These are phyloP conservation scores for Blastobasis lacticolella DNA, from an alignment of 2,888 invertebrate genomes.

Conservation along the genomic window DNA sequence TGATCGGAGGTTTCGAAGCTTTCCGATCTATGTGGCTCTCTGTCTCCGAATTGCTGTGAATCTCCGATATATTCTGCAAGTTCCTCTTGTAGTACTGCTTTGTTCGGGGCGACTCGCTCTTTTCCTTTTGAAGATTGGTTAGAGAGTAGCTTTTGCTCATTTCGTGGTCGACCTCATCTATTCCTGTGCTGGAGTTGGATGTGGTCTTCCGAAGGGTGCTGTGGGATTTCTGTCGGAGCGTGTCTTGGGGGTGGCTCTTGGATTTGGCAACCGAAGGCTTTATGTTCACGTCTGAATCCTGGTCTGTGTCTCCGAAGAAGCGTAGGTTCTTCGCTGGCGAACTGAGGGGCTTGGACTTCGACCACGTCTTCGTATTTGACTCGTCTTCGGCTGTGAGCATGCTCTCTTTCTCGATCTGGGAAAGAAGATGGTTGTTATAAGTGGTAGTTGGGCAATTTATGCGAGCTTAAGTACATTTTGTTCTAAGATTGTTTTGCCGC, in stretches of 20 bases:
- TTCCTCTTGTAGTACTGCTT: conserved; percentile 62
- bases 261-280: conserved; percentile 42
- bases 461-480: too few relatives aligned
- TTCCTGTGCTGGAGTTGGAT: conserved; percentile 59
- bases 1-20: conserved; percentile 55
- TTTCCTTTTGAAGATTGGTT: conserved; percentile 52
- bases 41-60: conserved; percentile 57
- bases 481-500: too few relatives aligned
- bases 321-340: conserved; percentile 81
- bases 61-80: conserved; percentile 75
- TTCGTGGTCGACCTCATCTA: conserved; percentile 58
- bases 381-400: conserved; percentile 75
- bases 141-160: conserved; percentile 59
- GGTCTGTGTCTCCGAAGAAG: conserved; percentile 89
- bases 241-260: conserved; percentile 33
- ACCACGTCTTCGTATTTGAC: conserved; percentile 44
- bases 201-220: conserved; percentile 54
- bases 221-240: conserved; percentile 17
- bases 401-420: conserved; percentile 63
- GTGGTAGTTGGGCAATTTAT: too few relatives aligned
- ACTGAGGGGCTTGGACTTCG: conserved; percentile 37
- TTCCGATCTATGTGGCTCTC: conserved; percentile 53
- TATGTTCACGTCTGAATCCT: conserved; percentile 79
- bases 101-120: conserved; percentile 42
- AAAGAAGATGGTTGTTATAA: not conserved